Base-by-base conservation (phyloP, 2,797 vertebrate genomes). In the Hydrophis major region DNA sequence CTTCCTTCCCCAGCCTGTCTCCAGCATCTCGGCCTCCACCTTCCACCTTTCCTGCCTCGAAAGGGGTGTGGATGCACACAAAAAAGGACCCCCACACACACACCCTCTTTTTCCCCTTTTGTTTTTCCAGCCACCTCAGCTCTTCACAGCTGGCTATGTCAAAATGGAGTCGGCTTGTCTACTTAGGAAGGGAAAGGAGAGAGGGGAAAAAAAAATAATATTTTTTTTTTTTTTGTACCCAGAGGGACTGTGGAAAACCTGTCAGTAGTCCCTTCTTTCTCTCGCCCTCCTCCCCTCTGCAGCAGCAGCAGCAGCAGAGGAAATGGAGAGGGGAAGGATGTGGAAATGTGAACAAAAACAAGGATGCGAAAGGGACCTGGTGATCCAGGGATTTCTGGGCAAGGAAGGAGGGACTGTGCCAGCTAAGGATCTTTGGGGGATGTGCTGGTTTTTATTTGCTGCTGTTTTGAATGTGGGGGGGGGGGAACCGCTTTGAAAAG, bases 111-210 rank as follows among this genome's bases (percentile, higher is more conserved):
- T 0, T 7, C 50, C 2, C 94, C 93, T 92, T 92, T 93, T 50
- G 55, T 89, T 93, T 90, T 94, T 12, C 60, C 66, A 69, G 25
- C n/a, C 14, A 61, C 18, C 74, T 25, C 22, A 25, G 86, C 53
- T n/a, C 25, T 42, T 47, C 8, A 74, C 93, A 89, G 1, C 61
- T 2, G 25, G 69, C 56, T 63, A 42, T 89, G 87, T 93, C 90
- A 93, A 93, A 93, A 93, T 93, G 93, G 93, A 93, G 93, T 91
- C 92, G 20, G 37, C 61, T 69, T 88, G 60, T 57, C 89, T 28
- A 56, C 53, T 91, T 60, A 57, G 69, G 66, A 86, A 59, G 56
- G 32, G 18, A 83, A 87, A 3, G 28, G n/a, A 66, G 47, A 83
- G 50, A 53, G 8, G 92, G 92, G 8, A 87, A 55, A 47, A 55